These are phyloP conservation scores for Geothlypis trichas DNA, from an alignment of 2,113 vertebrate genomes.

Conservation along the genomic window DNA sequence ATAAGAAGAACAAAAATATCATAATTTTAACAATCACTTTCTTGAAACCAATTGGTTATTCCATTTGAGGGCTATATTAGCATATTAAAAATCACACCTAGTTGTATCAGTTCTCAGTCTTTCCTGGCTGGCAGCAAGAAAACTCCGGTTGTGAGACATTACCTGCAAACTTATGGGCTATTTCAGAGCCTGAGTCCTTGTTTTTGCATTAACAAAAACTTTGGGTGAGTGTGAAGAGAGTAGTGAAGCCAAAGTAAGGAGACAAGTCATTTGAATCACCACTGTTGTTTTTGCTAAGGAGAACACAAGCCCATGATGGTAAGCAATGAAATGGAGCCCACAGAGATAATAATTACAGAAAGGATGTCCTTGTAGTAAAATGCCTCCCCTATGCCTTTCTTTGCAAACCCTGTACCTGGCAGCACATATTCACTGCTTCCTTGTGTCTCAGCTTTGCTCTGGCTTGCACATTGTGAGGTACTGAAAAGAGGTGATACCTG, in stretches of 20 bases:
- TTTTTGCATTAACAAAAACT: not conserved
- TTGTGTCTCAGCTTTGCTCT: not conserved
- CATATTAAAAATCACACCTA: not conserved
- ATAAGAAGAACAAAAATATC: not conserved
- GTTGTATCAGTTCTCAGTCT: not conserved
- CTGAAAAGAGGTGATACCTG: not conserved
- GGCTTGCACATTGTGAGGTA: not conserved
- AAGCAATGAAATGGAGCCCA: not conserved
- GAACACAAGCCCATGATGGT: not conserved
- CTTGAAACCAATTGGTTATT: not conserved
- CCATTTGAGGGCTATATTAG: not conserved
- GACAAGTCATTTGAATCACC: accelerated
- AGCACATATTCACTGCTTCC: not conserved
- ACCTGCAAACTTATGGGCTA: not conserved
- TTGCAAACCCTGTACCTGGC: not conserved
- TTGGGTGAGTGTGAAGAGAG: accelerated
- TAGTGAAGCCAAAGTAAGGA: not conserved
- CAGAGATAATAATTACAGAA: not conserved
- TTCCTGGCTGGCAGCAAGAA: not conserved
- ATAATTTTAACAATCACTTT: not conserved
- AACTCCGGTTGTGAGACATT: not conserved
- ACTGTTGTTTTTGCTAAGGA: not conserved
- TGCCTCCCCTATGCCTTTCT: not conserved
- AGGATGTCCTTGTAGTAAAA: not conserved
- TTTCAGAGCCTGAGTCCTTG: not conserved